These are phyloP conservation scores for Yponomeuta evonymella DNA, from an alignment of 2,888 invertebrate genomes.

Conservation along the genomic window DNA sequence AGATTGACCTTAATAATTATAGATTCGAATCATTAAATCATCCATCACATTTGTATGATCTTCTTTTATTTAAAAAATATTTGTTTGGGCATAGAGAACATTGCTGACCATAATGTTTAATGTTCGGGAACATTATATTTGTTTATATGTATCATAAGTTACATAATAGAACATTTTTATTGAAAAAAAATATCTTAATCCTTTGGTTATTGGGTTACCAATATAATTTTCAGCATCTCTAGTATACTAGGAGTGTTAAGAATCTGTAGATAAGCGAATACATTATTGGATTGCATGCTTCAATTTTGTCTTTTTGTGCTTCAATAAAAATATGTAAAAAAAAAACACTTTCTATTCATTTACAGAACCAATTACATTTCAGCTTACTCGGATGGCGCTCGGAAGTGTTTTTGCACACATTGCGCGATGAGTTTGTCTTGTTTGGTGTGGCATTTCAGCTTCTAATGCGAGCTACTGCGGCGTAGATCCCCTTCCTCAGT, in stretches of 20 bases:
- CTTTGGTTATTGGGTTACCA: slow-evolving; percentile 10
- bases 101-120: slow-evolving; percentile 12
- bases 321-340: slow-evolving; percentile 53
- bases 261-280: slow-evolving; percentile 8
- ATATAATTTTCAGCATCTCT: neutral
- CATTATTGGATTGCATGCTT: slow-evolving; percentile 37
- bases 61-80: slow-evolving; percentile 10
- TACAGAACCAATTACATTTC: slow-evolving; percentile 23
- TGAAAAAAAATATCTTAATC: neutral
- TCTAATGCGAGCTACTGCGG: neutral
- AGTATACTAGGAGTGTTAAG: slow-evolving; percentile 2
- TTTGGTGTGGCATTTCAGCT: slow-evolving; percentile 54
- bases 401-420: slow-evolving; percentile 62
- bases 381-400: neutral
- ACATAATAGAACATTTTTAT: neutral
- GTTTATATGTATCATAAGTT: slow-evolving; percentile 21
- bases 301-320: slow-evolving; percentile 68
- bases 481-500: no score
- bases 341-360: slow-evolving; percentile 30
- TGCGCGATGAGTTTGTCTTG: slow-evolving; percentile 42
- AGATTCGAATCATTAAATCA: slow-evolving; percentile 1
- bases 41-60: slow-evolving; percentile 19
- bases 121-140: slow-evolving; percentile 18
- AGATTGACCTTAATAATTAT: neutral
- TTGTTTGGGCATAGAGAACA: no score